phyloP scores from a whole-genome alignment of 2,113 vertebrate species.

The Daubentonia madagascariensis region DNA sequence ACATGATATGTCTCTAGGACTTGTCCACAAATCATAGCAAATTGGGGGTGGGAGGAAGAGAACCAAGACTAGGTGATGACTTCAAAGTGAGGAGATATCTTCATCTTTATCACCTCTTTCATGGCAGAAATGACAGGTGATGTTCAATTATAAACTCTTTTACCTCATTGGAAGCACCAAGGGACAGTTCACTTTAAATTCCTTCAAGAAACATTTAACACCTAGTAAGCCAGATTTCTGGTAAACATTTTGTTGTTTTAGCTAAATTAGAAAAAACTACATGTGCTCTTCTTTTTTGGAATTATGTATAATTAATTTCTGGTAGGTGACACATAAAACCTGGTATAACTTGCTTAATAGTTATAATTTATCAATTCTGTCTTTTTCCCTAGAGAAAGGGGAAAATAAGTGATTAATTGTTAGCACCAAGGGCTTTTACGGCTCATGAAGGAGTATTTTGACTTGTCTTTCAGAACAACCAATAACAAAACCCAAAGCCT shows the following conservation, averaged over 20 bases:
- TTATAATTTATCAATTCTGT: neutral
- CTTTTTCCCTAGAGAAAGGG: neutral
- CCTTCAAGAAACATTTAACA: neutral
- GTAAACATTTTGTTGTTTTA: neutral
- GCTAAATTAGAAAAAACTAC: neutral
- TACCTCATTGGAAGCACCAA: neutral
- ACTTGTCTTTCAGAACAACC: neutral
- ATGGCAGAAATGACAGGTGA: neutral
- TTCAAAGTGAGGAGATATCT: neutral
- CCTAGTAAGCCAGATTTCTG: neutral
- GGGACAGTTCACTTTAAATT: neutral
- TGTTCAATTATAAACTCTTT: neutral
- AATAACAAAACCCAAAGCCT: neutral
- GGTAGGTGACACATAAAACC: neutral
- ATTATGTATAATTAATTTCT: neutral
- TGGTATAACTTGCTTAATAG: neutral
- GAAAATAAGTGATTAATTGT: neutral
- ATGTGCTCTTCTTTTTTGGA: neutral
- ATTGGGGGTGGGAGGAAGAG: neutral
- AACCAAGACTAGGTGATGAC: neutral
- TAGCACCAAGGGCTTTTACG: neutral
- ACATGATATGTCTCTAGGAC: neutral
- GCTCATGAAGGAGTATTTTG: neutral
- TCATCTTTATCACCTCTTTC: neutral
- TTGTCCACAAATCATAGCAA: neutral